Conservation (phyloP, 2,797 vertebrate species). For the Pseudotriccus pelzelni region DNA sequence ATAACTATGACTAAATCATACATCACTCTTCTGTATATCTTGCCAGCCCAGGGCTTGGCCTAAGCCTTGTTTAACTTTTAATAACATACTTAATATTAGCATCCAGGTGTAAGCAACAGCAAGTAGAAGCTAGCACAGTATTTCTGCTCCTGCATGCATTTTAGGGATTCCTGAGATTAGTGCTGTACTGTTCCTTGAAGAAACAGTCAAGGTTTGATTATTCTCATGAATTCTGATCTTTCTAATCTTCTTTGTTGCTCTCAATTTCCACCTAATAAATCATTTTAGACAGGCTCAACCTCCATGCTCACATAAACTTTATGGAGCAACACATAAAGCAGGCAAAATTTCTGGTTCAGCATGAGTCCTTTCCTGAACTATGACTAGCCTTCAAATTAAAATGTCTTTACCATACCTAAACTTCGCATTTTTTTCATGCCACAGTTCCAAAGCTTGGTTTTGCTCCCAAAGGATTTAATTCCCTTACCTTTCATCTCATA, state of each 20-base stretch:
- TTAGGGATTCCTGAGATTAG: not conserved
- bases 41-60: not conserved
- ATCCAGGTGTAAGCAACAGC: not conserved
- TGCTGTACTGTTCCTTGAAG: not conserved
- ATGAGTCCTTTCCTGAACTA: not conserved
- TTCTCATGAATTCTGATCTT: constrained; percentile 6
- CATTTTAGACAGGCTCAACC: constrained; percentile 18
- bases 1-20: not conserved
- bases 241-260: not conserved
- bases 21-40: not conserved
- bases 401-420: not conserved
- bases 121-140: not conserved
- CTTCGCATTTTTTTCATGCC: not conserved
- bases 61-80: not conserved
- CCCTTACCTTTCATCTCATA: not conserved
- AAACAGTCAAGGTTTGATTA: not conserved
- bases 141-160: not conserved
- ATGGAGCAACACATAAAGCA: not conserved
- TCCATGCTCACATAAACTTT: constrained; percentile 29
- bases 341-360: constrained; percentile 25
- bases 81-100: not conserved
- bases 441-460: not conserved
- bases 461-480: not conserved
- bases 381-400: not conserved
- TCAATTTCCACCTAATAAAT: constrained; percentile 14